Evolutionary conservation across 2,888 invertebrate species (phyloP).

Genomic region (Melolontha melolontha): DNA sequence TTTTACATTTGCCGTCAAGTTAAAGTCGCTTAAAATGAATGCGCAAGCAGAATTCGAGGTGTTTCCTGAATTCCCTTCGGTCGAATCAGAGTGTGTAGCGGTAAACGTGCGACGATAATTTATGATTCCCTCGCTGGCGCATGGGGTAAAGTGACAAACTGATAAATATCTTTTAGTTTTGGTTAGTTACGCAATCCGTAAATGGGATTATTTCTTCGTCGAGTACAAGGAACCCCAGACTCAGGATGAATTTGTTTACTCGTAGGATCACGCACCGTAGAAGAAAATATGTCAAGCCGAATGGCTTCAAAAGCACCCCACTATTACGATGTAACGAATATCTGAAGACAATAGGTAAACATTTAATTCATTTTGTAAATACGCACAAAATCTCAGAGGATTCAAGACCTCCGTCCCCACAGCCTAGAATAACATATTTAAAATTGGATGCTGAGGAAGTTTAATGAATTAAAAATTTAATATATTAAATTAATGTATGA

Average conservation of each 20-base stretch:
- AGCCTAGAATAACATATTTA: not conserved
- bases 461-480: not conserved
- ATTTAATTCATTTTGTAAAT: slow-evolving; percentile 3
- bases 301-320: no score
- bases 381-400: not conserved
- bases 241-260: slow-evolving; percentile 22
- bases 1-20: slow-evolving; percentile 18
- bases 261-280: not conserved
- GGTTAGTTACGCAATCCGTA: slow-evolving; percentile 38
- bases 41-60: slow-evolving; percentile 5
- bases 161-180: slow-evolving; percentile 44
- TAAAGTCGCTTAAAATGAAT: slow-evolving; percentile 29
- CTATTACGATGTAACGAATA: not conserved
- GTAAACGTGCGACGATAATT: slow-evolving; percentile 31
- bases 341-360: not conserved
- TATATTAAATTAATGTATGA: no score
- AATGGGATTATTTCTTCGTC: slow-evolving; percentile 37
- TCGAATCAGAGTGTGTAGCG: slow-evolving; percentile 6
- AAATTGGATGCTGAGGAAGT: not conserved
- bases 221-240: not conserved
- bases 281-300: not conserved
- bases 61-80: not conserved
- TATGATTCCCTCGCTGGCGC: slow-evolving; percentile 24
- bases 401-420: no score
- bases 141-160: slow-evolving; percentile 39